Conservation (phyloP, 2,113 vertebrate genomes). For the Dicrurus megarhynchus region DNA sequence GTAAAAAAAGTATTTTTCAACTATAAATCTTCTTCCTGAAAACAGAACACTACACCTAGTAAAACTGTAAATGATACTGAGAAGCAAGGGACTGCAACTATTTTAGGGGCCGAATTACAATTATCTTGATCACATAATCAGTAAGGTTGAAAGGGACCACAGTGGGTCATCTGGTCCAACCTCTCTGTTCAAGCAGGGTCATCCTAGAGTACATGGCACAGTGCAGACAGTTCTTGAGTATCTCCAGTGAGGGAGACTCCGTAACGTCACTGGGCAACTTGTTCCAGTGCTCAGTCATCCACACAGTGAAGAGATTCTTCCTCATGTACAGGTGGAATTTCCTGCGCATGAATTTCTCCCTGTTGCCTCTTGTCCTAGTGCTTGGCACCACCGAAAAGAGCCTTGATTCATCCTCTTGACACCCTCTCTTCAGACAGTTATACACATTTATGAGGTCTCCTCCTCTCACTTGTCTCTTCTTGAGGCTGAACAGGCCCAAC, state of each 20-base stretch:
- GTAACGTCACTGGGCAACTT: neutral
- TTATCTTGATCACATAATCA: neutral
- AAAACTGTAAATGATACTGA: neutral
- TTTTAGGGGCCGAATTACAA: neutral
- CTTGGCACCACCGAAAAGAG: neutral
- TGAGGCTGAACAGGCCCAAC: neutral
- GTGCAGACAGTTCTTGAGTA: neutral
- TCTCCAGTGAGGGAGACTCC: neutral
- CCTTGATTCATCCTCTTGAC: neutral
- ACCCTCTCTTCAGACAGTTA: neutral
- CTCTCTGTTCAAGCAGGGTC: neutral
- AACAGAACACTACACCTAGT: neutral
- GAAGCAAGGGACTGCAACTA: neutral
- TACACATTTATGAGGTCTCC: neutral
- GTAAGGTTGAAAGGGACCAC: neutral
- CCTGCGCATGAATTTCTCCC: neutral
- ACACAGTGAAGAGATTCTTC: neutral
- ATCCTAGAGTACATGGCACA: neutral
- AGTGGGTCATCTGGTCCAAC: neutral
- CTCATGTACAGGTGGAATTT: neutral
- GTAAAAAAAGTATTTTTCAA: neutral
- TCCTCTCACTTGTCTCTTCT: neutral
- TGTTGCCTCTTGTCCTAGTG: neutral
- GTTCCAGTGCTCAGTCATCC: neutral
- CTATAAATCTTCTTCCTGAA: neutral